Conservation (phyloP, 2,797 vertebrate genomes). For the Sebastes cheni region DNA sequence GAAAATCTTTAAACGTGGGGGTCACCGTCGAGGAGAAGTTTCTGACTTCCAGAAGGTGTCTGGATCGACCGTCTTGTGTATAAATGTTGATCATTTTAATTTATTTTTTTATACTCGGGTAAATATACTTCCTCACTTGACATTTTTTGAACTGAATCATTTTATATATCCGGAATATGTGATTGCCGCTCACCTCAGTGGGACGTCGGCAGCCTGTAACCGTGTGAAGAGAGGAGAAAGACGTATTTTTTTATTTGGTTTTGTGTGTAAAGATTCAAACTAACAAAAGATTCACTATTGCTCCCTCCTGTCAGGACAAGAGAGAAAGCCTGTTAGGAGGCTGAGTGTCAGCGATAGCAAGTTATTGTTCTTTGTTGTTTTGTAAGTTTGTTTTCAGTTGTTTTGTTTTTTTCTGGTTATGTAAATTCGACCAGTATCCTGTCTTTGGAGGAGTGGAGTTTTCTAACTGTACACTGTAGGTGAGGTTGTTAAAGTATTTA, state of each 20-base stretch:
- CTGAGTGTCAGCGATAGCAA: conserved; percentile 13
- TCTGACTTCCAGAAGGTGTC: conserved; percentile 20
- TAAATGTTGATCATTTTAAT: conserved; percentile 81
- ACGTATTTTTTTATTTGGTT: conserved; percentile 52
- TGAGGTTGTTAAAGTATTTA: conserved; percentile 82
- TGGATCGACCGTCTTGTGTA: conserved; percentile 57
- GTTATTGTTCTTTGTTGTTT: conserved; percentile 55
- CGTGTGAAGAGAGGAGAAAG: conserved; percentile 42
- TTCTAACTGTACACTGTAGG: conserved; percentile 84
- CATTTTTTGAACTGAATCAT: conserved; percentile 66
- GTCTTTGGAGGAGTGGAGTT: conserved; percentile 72
- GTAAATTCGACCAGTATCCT: conserved; percentile 75
- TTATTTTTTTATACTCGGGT: conserved; percentile 85
- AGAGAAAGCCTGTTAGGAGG: conserved; percentile 37
- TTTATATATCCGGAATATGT: conserved; percentile 62
- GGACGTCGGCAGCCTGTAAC: conserved; percentile 40
- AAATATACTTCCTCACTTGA: conserved; percentile 60
- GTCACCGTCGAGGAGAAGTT: not conserved
- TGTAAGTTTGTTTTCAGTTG: conserved; percentile 62
- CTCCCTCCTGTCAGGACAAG: conserved; percentile 7
- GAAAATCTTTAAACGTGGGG: not conserved
- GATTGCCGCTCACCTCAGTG: conserved; percentile 53
- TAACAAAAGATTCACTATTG: conserved; percentile 22
- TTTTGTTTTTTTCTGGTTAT: conserved; percentile 52
- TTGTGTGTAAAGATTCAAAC: conserved; percentile 48